Percentiles rank a stretch among this genome's conserved stretches.
phyloP scores from a whole-genome alignment of 1,140 invertebrate genomes.

The Calephelis virginiensis region DNA sequence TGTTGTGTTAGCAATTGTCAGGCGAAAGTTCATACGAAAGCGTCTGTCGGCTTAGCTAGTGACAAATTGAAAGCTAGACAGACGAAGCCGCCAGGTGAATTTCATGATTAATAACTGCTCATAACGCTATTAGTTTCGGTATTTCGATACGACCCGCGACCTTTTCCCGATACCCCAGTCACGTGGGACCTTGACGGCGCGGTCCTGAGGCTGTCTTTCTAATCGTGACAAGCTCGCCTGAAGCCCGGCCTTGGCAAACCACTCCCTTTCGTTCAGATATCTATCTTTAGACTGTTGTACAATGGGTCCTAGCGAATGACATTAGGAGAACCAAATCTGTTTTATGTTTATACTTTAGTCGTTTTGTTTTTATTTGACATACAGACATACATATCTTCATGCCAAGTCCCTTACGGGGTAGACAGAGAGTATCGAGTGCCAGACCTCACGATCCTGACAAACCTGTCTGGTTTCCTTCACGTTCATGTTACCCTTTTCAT shows the following conservation, averaged over 20 bases:
- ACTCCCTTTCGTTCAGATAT: conserved; percentile 21
- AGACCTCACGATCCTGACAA: no score
- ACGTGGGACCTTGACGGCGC: conserved; percentile 51
- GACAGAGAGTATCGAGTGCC: no score
- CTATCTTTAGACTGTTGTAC: background rate
- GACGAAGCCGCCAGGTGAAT: no score
- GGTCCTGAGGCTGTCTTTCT: conserved; percentile 35
- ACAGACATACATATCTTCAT: no score
- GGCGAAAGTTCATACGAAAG: no score
- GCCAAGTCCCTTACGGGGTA: no score
- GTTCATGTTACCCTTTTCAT: no score
- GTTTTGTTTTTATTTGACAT: background rate
- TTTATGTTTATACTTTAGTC: background rate
- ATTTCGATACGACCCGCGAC: conserved; percentile 45
- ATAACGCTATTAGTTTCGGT: conserved; percentile 1
- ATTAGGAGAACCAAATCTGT: background rate
- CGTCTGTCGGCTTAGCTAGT: background rate
- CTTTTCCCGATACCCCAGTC: conserved; percentile 49
- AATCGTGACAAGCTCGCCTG: conserved; percentile 39
- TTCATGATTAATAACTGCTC: no score
- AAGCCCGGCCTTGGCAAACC: conserved; percentile 20
- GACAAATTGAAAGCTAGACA: background rate
- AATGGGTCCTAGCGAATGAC: background rate
- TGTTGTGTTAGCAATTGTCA: no score
- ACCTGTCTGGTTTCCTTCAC: no score